Base-by-base conservation (phyloP, 64 coral and sea anemone species). In the Orbicella faveolata region DNA sequence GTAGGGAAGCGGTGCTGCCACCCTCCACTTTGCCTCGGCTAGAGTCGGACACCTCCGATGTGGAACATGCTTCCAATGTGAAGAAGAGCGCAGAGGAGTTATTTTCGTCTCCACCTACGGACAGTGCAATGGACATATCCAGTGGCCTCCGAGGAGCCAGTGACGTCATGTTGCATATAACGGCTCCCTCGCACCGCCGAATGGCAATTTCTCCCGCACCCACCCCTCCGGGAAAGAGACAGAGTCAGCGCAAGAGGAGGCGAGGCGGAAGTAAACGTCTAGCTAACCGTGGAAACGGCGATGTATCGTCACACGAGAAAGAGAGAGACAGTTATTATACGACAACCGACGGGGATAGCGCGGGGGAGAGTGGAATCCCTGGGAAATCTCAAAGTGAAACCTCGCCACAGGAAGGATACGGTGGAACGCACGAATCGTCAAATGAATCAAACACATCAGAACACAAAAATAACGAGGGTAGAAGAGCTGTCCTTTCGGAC, bases 171-270 rank as follows among this genome's bases (percentile, higher is more conserved):
- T 75, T 93, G 2, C 83, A 96, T 55, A 90, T 96, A 14, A 88
- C 91, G 0, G 89, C 95, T 37, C 88, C 78, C 17, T 81, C 81
- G 52, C 87, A 92, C n/a, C 77, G 95, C 26, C 83, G 95, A 57
- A 97, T 97, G 95, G 95, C 95, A 37, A 90, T 97, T 53, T 94
- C 95, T 34, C 95, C 95, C 52, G 84, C 80, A 8, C 61, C 77
- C 23, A 88, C 95, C 9, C 95, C 95, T 79, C 92, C 92, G 54
- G 5, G 44, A 7, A 89, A 79, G 61, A 87, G 83, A 65, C 36
- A 57, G 0, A 93, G 88, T 88, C 92, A 88, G 72, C 87, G 90
- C 17, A 87, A 74, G 61, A 93, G 87, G 76, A 64, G 89, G 76
- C 76, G 73, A 61, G 53, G 62, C 12, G 86, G 70, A 59, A 93